These are phyloP conservation scores for Porphyrio hochstetteri DNA, from an alignment of 2,113 vertebrate genomes.

Conservation along the genomic window DNA sequence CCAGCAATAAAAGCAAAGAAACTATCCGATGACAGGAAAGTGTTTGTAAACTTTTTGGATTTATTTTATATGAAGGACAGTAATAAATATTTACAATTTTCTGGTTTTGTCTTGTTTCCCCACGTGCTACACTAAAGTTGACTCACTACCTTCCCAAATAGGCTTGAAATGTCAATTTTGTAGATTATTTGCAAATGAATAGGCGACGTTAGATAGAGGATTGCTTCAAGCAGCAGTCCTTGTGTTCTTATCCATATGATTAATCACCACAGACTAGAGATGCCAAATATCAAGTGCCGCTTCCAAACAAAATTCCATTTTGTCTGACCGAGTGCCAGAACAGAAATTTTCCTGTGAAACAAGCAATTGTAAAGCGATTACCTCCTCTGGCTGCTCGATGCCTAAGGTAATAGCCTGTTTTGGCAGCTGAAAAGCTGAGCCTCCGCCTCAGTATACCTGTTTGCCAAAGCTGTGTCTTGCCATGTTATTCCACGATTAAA, in stretches of 20 bases:
- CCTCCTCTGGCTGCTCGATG: background rate
- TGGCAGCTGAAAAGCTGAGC: background rate
- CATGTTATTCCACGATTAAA: background rate
- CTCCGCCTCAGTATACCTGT: background rate
- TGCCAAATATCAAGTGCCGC: background rate
- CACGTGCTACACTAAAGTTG: background rate
- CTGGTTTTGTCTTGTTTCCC: background rate
- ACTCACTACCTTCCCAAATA: background rate
- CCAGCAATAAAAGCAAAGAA: background rate
- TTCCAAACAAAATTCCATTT: slow-evolving; percentile 19
- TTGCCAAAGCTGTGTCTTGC: background rate
- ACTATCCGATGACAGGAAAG: background rate
- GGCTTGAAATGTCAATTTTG: background rate
- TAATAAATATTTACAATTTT: slow-evolving; percentile 13
- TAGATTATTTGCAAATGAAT: background rate
- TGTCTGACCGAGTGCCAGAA: background rate
- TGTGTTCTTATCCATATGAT: background rate
- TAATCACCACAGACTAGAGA: background rate
- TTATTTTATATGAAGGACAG: background rate
- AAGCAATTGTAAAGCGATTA: background rate
- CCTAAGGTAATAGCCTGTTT: background rate
- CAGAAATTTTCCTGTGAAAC: background rate
- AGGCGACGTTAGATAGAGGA: background rate
- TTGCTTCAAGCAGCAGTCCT: background rate
- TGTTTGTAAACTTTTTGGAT: background rate